These are phyloP conservation scores for Cyphomyrus plagiostoma DNA, from an alignment of 2,113 vertebrate genomes.

Conservation along the genomic window DNA sequence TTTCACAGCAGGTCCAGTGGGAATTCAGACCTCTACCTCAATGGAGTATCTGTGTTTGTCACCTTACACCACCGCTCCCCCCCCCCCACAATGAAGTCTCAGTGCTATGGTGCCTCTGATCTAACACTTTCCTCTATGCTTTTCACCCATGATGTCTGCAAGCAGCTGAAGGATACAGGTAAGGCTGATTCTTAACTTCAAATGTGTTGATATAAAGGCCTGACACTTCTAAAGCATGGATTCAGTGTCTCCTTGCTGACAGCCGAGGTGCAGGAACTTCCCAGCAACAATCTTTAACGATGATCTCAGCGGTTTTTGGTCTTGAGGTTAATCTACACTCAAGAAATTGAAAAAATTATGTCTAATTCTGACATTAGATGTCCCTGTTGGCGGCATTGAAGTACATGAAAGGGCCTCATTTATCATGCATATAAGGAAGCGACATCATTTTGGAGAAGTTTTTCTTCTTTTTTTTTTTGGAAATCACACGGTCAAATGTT, in stretches of 20 bases:
- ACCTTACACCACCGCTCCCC: not conserved
- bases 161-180: not conserved
- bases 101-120: not conserved
- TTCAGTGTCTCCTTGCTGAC: not conserved
- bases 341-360: not conserved
- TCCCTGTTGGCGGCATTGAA: not conserved
- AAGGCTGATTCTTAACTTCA: not conserved
- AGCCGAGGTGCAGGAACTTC: not conserved
- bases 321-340: not conserved
- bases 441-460: not conserved
- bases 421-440: not conserved
- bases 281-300: not conserved
- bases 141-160: constrained; percentile 2
- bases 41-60: too few relatives aligned
- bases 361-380: not conserved
- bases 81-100: not conserved
- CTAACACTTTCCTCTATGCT: not conserved
- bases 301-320: not conserved
- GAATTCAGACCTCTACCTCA: not conserved
- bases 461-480: not conserved
- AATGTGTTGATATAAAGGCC: not conserved
- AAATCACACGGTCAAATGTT: not conserved
- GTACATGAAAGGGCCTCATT: not conserved
- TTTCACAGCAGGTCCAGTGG: not conserved
- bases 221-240: not conserved